phyloP scores from a whole-genome alignment of 53 echinoderm and acorn worm species.

The Zoroaster sp. region DNA sequence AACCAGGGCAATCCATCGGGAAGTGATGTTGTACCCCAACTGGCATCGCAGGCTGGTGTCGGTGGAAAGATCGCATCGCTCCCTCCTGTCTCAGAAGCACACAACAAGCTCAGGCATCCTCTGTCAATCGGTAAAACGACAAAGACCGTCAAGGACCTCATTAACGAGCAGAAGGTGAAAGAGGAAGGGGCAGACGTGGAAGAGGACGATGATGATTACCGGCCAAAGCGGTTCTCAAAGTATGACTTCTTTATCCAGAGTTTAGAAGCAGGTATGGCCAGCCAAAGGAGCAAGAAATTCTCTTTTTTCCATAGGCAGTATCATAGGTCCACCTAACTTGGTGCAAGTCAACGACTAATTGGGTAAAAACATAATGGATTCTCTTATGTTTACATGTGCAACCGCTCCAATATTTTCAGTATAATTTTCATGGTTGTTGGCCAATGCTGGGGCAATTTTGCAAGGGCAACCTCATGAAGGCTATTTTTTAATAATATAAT shows the following conservation, averaged over 20 bases:
- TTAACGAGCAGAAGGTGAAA: conserved; percentile 72
- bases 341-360: no score
- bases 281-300: no score
- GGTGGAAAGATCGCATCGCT: conserved; percentile 33
- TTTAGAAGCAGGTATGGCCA: conserved; percentile 93
- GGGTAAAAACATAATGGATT: no score
- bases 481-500: no score
- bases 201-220: conserved; percentile 36
- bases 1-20: conserved; percentile 3
- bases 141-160: conserved; percentile 83
- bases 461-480: no score
- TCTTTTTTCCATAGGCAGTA: no score
- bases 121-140: conserved; percentile 5
- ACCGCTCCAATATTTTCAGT: no score
- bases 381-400: no score
- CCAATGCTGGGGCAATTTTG: no score
- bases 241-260: conserved; percentile 99
- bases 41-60: conserved; percentile 35
- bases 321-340: no score
- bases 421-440: no score
- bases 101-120: neutral
- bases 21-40: neutral
- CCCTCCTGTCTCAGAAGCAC: neutral
- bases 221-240: conserved; percentile 79
- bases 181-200: conserved; percentile 52